A percentile compares a stretch with the other conserved stretches of the same genome.
These are phyloP conservation scores for Leptinotarsa lineolata DNA, from an alignment of 1,140 invertebrate species.

Conservation along the genomic window DNA sequence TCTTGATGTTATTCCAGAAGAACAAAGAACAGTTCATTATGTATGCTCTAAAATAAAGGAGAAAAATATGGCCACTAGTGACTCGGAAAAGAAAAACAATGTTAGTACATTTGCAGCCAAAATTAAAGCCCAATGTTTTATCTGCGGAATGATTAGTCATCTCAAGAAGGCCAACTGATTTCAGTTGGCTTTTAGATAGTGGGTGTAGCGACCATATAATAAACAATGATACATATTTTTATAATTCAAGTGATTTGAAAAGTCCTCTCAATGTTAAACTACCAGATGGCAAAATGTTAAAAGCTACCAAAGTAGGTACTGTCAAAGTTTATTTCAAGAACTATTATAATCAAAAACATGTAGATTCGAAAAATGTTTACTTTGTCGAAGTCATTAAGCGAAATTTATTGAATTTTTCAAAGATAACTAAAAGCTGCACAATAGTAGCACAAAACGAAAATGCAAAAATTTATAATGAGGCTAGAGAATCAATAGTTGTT, in stretches of 20 bases:
- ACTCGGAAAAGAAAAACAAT: too few relatives aligned
- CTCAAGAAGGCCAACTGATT: too few relatives aligned
- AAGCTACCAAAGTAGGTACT: conserved; percentile 47
- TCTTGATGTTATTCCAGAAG: too few relatives aligned
- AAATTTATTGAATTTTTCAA: conserved; percentile 48
- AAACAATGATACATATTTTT: conserved; percentile 51
- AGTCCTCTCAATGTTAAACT: conserved; percentile 30
- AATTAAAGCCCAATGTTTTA: too few relatives aligned
- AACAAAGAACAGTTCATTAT: too few relatives aligned
- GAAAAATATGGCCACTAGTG: too few relatives aligned
- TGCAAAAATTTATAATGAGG: neutral
- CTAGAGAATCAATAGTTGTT: too few relatives aligned
- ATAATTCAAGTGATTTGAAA: conserved; percentile 46
- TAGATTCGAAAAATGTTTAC: conserved; percentile 46
- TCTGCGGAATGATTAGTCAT: too few relatives aligned
- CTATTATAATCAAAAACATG: conserved; percentile 22
- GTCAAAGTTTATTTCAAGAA: conserved; percentile 40
- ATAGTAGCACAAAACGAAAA: neutral
- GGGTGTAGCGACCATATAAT: conserved; percentile 53
- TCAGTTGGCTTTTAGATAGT: conserved; percentile 52
- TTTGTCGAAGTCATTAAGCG: conserved; percentile 43
- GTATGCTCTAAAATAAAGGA: too few relatives aligned
- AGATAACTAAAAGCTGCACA: conserved; percentile 28
- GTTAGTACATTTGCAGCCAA: too few relatives aligned
- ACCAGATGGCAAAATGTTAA: conserved; percentile 44